Evolutionary conservation across 2,113 vertebrate species (phyloP).

Genomic region (Agapornis roseicollis): DNA sequence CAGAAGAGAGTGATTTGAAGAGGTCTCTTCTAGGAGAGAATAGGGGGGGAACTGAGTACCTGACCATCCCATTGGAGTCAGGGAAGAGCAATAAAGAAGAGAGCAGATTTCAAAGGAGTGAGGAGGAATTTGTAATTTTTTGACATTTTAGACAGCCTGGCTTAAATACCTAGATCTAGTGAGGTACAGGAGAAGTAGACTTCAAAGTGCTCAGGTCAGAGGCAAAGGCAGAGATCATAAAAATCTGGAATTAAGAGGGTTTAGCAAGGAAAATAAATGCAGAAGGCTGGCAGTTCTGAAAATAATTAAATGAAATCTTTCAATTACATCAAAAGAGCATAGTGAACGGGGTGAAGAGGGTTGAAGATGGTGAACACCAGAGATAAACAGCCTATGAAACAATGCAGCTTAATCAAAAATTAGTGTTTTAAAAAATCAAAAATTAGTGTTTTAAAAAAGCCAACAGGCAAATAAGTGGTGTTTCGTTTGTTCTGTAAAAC

Average conservation of each 20-base stretch:
- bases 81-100: background rate
- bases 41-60: background rate
- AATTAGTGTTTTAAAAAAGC: background rate
- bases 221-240: background rate
- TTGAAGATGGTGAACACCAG: background rate
- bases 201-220: background rate
- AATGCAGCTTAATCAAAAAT: background rate
- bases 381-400: background rate
- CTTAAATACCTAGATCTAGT: background rate
- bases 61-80: background rate
- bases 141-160: background rate
- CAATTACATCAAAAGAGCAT: background rate
- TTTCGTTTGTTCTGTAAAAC: background rate
- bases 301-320: background rate
- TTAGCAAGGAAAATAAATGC: background rate
- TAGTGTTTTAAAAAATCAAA: background rate
- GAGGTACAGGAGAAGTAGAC: background rate
- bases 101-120: background rate
- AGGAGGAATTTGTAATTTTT: background rate
- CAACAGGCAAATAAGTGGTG: fast-evolving
- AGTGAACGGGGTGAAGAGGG: background rate
- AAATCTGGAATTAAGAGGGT: background rate
- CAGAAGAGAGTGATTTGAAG: background rate
- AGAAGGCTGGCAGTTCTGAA: background rate
- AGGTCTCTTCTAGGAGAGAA: background rate